These are phyloP conservation scores for Ashinkailepas kermadecensis DNA, from an alignment of 2,888 invertebrate species.

Conservation along the genomic window DNA sequence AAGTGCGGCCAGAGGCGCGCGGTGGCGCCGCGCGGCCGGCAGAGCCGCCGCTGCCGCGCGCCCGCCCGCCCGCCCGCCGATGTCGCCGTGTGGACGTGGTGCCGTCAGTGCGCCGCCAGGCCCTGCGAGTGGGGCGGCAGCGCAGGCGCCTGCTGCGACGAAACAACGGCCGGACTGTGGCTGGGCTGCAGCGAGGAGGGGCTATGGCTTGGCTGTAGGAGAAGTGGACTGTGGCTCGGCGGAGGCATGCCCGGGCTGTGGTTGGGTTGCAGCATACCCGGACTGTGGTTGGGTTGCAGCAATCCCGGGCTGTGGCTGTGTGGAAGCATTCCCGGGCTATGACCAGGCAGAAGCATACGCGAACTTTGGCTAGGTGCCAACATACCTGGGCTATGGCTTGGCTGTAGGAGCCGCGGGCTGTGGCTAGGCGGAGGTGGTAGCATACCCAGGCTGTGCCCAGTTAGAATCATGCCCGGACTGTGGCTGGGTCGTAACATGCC, in stretches of 20 bases:
- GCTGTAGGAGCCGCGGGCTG: too few species aligned
- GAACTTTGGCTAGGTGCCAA: too few species aligned
- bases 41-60: not conserved
- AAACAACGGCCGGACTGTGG: not conserved
- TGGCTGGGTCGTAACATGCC: too few species aligned
- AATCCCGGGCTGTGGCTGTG: too few species aligned
- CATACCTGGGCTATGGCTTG: too few species aligned
- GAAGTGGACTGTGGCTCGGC: not conserved
- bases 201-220: not conserved
- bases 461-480: too few species aligned
- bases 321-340: too few species aligned
- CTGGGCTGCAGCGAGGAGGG: not conserved
- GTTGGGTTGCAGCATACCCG: too few species aligned
- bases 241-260: not conserved
- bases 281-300: too few species aligned
- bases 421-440: too few species aligned
- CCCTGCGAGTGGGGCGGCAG: constrained; percentile 17
- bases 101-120: constrained; percentile 16
- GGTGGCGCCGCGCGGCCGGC: not conserved
- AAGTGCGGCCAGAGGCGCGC: not conserved
- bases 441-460: too few species aligned
- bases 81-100: not conserved
- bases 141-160: not conserved
- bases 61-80: not conserved
- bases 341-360: too few species aligned